Evolutionary conservation across 2,888 invertebrate species (phyloP).

Genomic region (Patella depressa): DNA sequence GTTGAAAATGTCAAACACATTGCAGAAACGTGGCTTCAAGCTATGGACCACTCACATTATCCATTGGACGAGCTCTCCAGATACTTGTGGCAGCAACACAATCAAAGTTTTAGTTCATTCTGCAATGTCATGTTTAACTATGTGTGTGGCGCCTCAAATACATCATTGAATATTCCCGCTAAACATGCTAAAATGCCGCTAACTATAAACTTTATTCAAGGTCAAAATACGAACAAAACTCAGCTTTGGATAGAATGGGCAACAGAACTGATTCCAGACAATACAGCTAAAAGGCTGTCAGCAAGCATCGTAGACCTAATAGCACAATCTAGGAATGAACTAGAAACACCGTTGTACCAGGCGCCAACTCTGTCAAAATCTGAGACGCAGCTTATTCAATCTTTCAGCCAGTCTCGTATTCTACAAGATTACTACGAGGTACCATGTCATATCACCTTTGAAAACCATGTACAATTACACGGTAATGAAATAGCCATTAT

Average conservation of each 20-base stretch:
- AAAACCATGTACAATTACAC: neutral
- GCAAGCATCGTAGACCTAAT: neutral
- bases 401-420: neutral
- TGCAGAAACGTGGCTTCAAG: neutral
- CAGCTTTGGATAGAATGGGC: neutral
- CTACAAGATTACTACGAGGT: neutral
- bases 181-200: slow-evolving; percentile 7
- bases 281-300: neutral
- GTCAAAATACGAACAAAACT: neutral
- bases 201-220: neutral
- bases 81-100: neutral
- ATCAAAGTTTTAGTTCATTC: neutral
- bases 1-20: neutral
- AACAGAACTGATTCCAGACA: neutral
- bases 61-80: neutral
- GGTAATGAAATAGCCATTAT: neutral
- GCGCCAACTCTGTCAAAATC: neutral
- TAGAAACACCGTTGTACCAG: neutral
- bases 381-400: neutral
- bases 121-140: neutral
- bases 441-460: neutral
- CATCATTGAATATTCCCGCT: neutral
- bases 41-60: neutral
- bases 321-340: neutral
- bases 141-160: neutral